Base-by-base conservation (phyloP, 2,113 vertebrate species). In the Ia io region DNA sequence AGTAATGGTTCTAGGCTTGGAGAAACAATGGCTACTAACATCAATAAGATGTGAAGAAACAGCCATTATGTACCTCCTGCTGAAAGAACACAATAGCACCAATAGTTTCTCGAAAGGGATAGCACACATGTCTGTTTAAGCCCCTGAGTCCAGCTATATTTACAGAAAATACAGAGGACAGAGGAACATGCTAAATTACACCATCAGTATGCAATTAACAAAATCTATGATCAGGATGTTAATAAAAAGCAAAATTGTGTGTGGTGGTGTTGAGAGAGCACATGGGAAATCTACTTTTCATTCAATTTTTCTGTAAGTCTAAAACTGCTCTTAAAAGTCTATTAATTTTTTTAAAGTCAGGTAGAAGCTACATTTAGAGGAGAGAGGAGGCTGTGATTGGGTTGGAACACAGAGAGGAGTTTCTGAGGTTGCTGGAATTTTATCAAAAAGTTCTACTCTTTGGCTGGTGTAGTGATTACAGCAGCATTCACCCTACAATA, bases 351-450 rank as follows among this genome's bases (percentile, higher is more conserved):
- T 49, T 49, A 51, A 69, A 78, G 9, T 30, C 32, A 47, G 30
- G 6, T 12, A 22, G 32, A 63, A 8, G 30, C 22, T n/a, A 11
- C 28, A 35, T 30, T 25, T 51, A 17, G 22, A 82, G 30, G 18
- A 32, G 9, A 7, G 6, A 63, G 13, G 22, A 30, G 6, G 20
- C 73, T 77, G 2, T 5, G 1, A 28, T 10, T 11, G 40, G 13
- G 3, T 8, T 59, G 2, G 35, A 6, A 49, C 1, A 4, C 4
- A n/a, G 8, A 7, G 12, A 22, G 11, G 37, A 5, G 7, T 18
- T 88, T 80, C 53, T 61, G n/a, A 13, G 20, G 3, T 63, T 70
- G 14, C 4, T 23, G 11, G 13, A 3, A 70, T 59, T 44, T 53
- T 28, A n/a, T 70, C 9, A 20, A 4, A 6, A 30, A 65, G 11